phyloP scores from a whole-genome alignment of 2,797 vertebrate species.

The Petrocephalus sullivani region DNA sequence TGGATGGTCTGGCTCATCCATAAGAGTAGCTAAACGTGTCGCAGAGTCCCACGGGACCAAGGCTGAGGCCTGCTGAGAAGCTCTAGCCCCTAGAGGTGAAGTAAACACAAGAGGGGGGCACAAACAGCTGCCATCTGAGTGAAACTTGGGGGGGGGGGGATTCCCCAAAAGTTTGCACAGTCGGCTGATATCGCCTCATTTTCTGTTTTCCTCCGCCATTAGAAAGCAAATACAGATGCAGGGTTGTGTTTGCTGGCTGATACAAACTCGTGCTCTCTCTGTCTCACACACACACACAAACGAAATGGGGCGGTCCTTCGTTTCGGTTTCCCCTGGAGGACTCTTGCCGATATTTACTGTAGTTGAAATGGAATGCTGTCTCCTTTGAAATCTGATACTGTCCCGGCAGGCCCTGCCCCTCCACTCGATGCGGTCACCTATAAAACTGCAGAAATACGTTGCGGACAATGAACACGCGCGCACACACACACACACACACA shows the following conservation, averaged over 20 bases:
- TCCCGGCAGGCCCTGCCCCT: not conserved
- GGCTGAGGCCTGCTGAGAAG: not conserved
- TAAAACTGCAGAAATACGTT: not conserved
- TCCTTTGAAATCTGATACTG: not conserved
- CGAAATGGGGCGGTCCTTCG: not conserved
- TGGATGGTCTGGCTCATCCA: not conserved
- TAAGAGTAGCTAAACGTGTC: not conserved
- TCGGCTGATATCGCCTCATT: slow-evolving; percentile 23
- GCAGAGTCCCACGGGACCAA: not conserved
- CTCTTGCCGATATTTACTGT: not conserved
- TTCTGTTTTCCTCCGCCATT: slow-evolving; percentile 6
- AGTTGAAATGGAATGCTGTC: not conserved
- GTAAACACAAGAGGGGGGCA: not conserved
- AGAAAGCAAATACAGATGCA: slow-evolving; percentile 15
- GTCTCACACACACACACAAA: not conserved
- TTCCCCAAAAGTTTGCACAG: slow-evolving; percentile 39
- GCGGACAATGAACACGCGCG: not conserved
- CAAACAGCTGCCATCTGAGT: not conserved
- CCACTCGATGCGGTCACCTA: not conserved
- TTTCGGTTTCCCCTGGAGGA: not conserved
- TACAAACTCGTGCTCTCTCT: not conserved
- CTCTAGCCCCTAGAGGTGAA: slow-evolving; percentile 10
- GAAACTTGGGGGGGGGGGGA: not conserved
- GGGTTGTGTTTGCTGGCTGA: not conserved
- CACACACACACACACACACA: not conserved